phyloP scores from a whole-genome alignment of 1,140 invertebrate species.

The Reticulitermes speratus region DNA sequence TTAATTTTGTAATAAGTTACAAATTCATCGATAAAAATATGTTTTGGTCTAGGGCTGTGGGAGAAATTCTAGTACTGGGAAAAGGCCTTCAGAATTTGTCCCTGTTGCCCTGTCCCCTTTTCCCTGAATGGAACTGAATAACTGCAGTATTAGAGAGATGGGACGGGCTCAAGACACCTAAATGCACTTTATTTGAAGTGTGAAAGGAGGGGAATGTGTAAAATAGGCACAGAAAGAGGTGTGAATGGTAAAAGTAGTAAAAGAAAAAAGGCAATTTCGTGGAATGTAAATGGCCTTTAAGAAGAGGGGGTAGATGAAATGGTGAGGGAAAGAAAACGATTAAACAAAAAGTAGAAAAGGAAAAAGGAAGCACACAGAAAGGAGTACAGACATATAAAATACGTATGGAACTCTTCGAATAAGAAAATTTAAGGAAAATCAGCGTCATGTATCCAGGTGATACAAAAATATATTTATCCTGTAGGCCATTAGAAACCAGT shows the following conservation, averaged over 20 bases:
- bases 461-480: too few relatives aligned
- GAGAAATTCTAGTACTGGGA: background rate
- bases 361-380: background rate
- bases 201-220: background rate
- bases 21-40: too few relatives aligned
- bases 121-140: background rate
- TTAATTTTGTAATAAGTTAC: too few relatives aligned
- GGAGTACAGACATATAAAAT: background rate
- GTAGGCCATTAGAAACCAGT: too few relatives aligned
- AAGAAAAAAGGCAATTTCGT: constrained; percentile 21
- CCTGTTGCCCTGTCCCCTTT: background rate
- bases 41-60: background rate
- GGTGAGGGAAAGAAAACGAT: constrained; percentile 14
- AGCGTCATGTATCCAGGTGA: too few relatives aligned
- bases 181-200: constrained; percentile 26
- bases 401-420: too few relatives aligned
- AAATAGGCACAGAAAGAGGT: background rate
- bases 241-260: background rate
- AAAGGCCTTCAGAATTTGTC: background rate
- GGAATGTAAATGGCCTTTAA: constrained; percentile 19
- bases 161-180: constrained; percentile 8
- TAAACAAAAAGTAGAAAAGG: background rate
- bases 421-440: too few relatives aligned
- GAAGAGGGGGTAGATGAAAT: constrained; percentile 5
- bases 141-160: background rate